These are phyloP conservation scores for Panurus biarmicus DNA, from an alignment of 2,113 vertebrate species.

Conservation along the genomic window DNA sequence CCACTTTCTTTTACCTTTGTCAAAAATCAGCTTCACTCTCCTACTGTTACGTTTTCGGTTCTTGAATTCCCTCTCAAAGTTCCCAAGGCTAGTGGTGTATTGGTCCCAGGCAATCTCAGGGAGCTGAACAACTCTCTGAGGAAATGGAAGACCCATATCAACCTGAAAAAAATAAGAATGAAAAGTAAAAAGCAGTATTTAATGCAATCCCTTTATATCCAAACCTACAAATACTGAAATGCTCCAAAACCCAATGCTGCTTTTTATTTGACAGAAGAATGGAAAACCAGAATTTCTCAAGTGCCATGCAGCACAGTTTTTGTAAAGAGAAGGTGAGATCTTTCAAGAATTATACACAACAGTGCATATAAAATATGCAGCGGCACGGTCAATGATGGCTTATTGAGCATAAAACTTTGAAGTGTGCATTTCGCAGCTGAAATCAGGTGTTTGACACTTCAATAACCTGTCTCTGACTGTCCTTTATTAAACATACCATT, in stretches of 20 bases:
- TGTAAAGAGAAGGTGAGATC: background rate
- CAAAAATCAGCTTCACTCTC: conserved; percentile 90
- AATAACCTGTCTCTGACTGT: background rate
- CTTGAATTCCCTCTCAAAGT: conserved; percentile 93
- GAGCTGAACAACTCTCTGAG: conserved; percentile 94
- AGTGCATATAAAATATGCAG: conserved; percentile 48
- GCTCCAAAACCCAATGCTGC: background rate
- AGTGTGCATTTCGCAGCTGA: background rate
- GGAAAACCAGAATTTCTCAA: background rate
- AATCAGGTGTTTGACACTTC: background rate
- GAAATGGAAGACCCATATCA: conserved; percentile 87
- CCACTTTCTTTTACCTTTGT: conserved; percentile 78
- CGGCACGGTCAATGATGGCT: conserved; percentile 47
- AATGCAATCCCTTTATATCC: background rate
- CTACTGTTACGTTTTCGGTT: conserved; percentile 93
- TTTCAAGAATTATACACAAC: conserved; percentile 25
- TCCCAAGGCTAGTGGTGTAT: conserved; percentile 91
- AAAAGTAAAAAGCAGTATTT: background rate
- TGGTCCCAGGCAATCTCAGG: conserved; percentile 96
- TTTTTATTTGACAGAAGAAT: background rate
- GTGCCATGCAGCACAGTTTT: background rate
- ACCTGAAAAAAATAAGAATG: conserved; percentile 66
- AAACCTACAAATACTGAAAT: background rate
- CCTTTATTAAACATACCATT: background rate
- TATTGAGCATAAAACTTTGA: background rate